These are phyloP conservation scores for Dryocosmus kuriphilus DNA, from an alignment of 2,888 invertebrate species.

Conservation along the genomic window DNA sequence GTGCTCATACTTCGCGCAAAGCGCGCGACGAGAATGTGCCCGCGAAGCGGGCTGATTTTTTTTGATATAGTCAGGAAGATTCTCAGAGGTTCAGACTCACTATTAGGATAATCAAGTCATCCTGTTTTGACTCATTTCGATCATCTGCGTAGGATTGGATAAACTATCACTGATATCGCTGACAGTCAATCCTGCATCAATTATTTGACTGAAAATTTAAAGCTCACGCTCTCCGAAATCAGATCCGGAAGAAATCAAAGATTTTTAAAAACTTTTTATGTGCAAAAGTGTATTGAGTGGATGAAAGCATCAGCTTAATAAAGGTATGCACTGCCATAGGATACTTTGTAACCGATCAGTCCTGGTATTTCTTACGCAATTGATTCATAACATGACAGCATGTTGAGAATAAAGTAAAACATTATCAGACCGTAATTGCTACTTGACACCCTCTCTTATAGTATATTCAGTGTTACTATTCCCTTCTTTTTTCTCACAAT, in stretches of 20 bases:
- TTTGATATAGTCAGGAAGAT: too few species aligned
- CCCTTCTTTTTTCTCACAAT: neutral
- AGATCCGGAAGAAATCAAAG: neutral
- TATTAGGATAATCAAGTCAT: too few species aligned
- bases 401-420: constrained; percentile 31
- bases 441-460: constrained; percentile 28
- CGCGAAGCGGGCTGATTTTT: too few species aligned
- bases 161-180: too few species aligned
- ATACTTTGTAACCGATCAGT: constrained; percentile 69
- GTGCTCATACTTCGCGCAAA: too few species aligned
- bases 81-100: too few species aligned
- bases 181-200: too few species aligned
- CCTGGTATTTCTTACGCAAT: constrained; percentile 58
- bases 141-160: too few species aligned
- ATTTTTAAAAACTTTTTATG: neutral
- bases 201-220: too few species aligned
- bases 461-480: neutral
- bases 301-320: constrained; percentile 66
- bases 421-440: constrained; percentile 38
- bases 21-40: too few species aligned
- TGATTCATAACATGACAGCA: constrained; percentile 44
- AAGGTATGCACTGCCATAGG: constrained; percentile 69
- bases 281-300: constrained; percentile 49
- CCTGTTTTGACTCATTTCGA: too few species aligned
- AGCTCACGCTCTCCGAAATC: neutral